Base-by-base conservation (phyloP, 2,888 invertebrate genomes). In the Meliscaeva auricollis region DNA sequence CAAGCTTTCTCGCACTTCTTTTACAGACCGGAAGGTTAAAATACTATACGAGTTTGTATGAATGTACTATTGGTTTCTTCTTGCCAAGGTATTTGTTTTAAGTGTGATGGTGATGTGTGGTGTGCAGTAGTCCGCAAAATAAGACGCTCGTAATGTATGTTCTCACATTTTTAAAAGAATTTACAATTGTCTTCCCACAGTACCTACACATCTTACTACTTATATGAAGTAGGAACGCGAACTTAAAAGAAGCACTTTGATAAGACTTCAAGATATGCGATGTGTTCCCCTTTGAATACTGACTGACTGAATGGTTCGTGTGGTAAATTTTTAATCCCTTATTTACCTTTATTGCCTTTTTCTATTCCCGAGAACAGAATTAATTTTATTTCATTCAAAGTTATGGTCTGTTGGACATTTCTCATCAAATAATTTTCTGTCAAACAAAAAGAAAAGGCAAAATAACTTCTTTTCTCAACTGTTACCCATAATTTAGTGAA, bases 81-180 rank as follows among this genome's bases (percentile, higher is more conserved):
- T 60, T 32, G 56, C 22, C 17, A 52, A 52, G 20, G 72, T 32
- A 5, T 26, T 26, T 38, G 60, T 56, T 66, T 22, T 70, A 20
- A 15, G 41, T 64, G 41, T 64, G 41, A 44, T 13, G 15, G 44
- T 68, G 20, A 17, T 52, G 15, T 64, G 17, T 32, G 17, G 30
- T 82, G 84, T 66, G 58, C 84, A 84, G 70, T 68, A 79, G 84
- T 72, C 79, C 84, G 84, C 84, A 78, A 75, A 84, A 56, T 70
- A 56, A 74, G 41, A 52, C 62, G 44, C 46, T 73, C 41, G 48
- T 54, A 48, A 32, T 77, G 56, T 62, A 54, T 72, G n/a, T 85
- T 81, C 81, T 46, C 76, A 85, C 81, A 85, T 69, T 64, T 73
- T 58, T 35, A 20, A 60, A 74, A 69, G 69, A 78, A 80, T 81